Percentiles rank a stretch among this genome's conserved stretches.
Evolutionary conservation across 2,797 vertebrate species (phyloP).

Genomic region (Falco concolor): DNA sequence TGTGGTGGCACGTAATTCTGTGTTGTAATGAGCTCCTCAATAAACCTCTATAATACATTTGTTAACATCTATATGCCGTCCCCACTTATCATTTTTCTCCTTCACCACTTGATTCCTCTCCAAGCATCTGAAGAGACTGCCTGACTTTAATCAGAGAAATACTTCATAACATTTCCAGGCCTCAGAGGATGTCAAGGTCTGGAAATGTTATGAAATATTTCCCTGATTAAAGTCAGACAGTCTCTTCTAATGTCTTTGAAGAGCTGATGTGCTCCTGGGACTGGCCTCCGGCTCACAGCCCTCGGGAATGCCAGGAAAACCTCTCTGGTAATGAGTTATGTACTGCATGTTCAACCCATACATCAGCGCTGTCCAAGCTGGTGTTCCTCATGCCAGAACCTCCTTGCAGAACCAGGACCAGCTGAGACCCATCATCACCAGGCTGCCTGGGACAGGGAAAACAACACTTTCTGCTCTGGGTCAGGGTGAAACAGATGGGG

Average conservation of each 20-base stretch:
- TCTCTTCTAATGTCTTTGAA: neutral
- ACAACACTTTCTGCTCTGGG: neutral
- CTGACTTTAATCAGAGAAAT: neutral
- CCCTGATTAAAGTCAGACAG: too few species aligned
- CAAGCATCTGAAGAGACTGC: neutral
- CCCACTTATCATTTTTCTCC: neutral
- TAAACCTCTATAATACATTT: neutral
- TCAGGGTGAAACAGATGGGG: neutral
- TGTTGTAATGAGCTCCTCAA: neutral
- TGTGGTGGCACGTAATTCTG: neutral
- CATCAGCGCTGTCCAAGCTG: fast-evolving
- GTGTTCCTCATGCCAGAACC: neutral
- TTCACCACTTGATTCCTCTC: neutral
- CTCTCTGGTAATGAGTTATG: neutral
- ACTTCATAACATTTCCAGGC: neutral
- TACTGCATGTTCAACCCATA: neutral
- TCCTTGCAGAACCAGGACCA: neutral
- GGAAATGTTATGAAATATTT: too few species aligned
- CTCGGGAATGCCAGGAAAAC: neutral
- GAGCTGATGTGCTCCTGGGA: fast-evolving
- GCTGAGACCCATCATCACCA: neutral
- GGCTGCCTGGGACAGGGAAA: neutral
- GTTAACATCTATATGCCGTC: neutral
- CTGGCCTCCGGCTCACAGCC: fast-evolving
- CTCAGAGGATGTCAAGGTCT: neutral